These are phyloP conservation scores for Xanthorhoe designata DNA, from an alignment of 2,888 invertebrate genomes.

Conservation along the genomic window DNA sequence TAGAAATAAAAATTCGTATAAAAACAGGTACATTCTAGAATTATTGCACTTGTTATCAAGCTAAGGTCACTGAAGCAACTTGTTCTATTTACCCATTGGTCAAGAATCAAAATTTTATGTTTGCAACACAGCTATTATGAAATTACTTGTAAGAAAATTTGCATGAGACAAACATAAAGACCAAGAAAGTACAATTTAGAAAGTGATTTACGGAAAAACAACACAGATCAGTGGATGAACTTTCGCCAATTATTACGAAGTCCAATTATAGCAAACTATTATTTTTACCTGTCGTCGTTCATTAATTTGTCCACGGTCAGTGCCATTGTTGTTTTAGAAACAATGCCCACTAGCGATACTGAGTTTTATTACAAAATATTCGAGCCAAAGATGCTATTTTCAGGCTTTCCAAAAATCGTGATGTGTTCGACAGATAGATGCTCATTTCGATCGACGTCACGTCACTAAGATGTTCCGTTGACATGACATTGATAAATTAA, in stretches of 20 bases:
- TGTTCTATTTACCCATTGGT: constrained; percentile 3
- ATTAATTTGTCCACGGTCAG: constrained; percentile 76
- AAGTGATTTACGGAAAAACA: constrained; percentile 28
- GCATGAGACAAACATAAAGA: background rate
- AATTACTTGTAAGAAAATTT: background rate
- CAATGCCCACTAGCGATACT: constrained; percentile 30
- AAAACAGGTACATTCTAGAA: constrained; percentile 7
- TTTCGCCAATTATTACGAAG: background rate
- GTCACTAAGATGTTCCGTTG: background rate
- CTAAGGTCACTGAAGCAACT: constrained; percentile 29
- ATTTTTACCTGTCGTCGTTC: constrained; percentile 76
- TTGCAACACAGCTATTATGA: constrained; percentile 1
- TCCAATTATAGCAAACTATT: constrained; percentile 28
- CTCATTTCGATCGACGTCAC: background rate
- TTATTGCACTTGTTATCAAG: constrained; percentile 16
- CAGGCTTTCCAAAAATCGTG: constrained; percentile 59
- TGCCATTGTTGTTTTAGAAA: constrained; percentile 59
- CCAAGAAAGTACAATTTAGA: constrained; percentile 7
- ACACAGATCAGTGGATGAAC: constrained; percentile 5
- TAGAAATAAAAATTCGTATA: background rate
- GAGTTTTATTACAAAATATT: constrained; percentile 40
- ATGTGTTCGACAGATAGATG: constrained; percentile 48
- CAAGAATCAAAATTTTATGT: constrained; percentile 1
- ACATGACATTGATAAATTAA: background rate
- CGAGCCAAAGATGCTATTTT: constrained; percentile 55